phyloP scores from a whole-genome alignment of 2,888 invertebrate species.

The Petrolisthes manimaculis region DNA sequence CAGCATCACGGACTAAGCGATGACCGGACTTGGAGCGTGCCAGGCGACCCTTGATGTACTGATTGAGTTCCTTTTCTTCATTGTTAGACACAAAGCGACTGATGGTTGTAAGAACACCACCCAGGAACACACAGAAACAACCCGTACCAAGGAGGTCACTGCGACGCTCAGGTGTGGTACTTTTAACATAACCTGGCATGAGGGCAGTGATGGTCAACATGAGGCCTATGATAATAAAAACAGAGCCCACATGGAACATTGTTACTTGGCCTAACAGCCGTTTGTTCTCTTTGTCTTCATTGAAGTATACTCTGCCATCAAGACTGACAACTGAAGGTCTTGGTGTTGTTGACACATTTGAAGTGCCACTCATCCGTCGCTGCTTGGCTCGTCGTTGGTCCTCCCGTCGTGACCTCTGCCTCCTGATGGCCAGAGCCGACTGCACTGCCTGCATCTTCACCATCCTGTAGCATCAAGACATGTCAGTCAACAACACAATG shows the following conservation, averaged over 20 bases:
- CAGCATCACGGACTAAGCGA: conserved; percentile 57
- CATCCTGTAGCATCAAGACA: conserved; percentile 46
- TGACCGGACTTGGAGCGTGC: conserved; percentile 62
- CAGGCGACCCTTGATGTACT: conserved; percentile 64
- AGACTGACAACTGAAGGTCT: conserved; percentile 58
- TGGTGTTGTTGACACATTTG: conserved; percentile 54
- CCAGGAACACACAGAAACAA: conserved; percentile 63
- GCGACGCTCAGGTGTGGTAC: conserved; percentile 48
- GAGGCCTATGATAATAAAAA: conserved; percentile 65
- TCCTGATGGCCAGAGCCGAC: conserved; percentile 65
- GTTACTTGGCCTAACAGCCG: conserved; percentile 64
- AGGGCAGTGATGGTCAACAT: conserved; percentile 65
- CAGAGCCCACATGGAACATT: conserved; percentile 66
- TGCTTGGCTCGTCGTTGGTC: conserved; percentile 53
- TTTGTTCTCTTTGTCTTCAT: conserved; percentile 52
- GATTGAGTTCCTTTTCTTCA: conserved; percentile 64
- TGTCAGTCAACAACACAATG: background rate
- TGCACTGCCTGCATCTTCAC: conserved; percentile 66
- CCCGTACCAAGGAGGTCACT: conserved; percentile 65
- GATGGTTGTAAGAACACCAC: conserved; percentile 64
- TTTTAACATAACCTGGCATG: conserved; percentile 60
- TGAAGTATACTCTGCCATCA: conserved; percentile 62
- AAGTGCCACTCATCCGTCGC: conserved; percentile 49
- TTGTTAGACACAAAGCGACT: conserved; percentile 64
- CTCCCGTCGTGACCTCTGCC: conserved; percentile 63